phyloP scores from a whole-genome alignment of 2,888 invertebrate species.

The Pammene fasciana region DNA sequence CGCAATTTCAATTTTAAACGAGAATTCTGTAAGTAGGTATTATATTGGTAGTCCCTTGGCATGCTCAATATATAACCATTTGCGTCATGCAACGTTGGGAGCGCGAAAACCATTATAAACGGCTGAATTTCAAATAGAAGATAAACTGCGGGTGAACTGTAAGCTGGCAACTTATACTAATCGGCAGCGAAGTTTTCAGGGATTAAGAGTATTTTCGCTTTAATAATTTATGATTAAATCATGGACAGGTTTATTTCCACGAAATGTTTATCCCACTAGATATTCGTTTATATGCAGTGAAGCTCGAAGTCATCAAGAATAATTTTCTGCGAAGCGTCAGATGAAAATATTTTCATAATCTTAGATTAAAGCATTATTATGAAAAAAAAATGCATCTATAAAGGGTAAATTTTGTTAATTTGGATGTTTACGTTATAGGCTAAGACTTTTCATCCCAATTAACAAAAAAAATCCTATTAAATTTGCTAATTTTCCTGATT shows the following conservation, averaged over 20 bases:
- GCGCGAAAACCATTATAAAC: slow-evolving; percentile 52
- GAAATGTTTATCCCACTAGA: slow-evolving; percentile 10
- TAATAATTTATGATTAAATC: slow-evolving; percentile 56
- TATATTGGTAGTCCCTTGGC: slow-evolving; percentile 14
- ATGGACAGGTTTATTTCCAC: slow-evolving; percentile 23
- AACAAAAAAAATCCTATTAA: too few relatives aligned
- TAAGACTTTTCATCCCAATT: too few relatives aligned
- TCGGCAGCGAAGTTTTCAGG: slow-evolving; percentile 54
- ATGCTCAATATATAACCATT: slow-evolving; percentile 43
- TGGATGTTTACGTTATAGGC: too few relatives aligned
- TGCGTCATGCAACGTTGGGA: slow-evolving; percentile 29
- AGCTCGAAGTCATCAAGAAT: not conserved
- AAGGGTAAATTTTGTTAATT: too few relatives aligned
- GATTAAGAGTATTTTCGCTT: slow-evolving; percentile 55
- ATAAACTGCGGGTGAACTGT: slow-evolving; percentile 62
- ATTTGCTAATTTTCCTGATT: too few relatives aligned
- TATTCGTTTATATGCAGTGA: not conserved
- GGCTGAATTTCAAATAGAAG: slow-evolving; percentile 67
- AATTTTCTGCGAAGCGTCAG: not conserved
- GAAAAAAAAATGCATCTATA: too few relatives aligned
- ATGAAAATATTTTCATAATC: not conserved
- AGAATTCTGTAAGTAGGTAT: slow-evolving; percentile 12
- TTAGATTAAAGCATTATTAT: too few relatives aligned
- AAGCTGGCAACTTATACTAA: slow-evolving; percentile 59
- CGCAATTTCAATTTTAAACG: slow-evolving; percentile 3